Evolutionary conservation across 2,113 vertebrate genomes (phyloP).

Genomic region (Charadrius vociferus): DNA sequence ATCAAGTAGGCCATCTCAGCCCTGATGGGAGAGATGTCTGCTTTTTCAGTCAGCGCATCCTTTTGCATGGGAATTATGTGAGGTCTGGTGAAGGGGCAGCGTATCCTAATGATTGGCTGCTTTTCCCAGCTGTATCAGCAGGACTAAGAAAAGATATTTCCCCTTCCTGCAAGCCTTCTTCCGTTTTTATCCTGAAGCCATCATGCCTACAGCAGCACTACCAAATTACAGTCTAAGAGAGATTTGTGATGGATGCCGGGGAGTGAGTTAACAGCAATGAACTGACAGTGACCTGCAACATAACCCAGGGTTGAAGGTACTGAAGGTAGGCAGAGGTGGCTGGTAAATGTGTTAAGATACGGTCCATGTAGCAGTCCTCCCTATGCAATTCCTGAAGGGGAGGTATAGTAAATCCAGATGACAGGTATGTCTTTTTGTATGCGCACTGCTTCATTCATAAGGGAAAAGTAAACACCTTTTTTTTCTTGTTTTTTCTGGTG

Average conservation of each 20-base stretch:
- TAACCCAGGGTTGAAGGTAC: neutral
- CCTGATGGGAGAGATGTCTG: neutral
- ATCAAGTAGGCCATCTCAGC: neutral
- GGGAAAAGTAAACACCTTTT: neutral
- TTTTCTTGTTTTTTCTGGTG: neutral
- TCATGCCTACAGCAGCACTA: neutral
- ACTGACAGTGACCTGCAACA: neutral
- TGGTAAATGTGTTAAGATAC: neutral
- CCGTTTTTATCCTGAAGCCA: neutral
- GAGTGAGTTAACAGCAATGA: neutral
- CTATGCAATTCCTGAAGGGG: neutral
- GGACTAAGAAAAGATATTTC: neutral
- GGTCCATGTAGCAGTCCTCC: neutral
- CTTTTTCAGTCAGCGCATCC: neutral
- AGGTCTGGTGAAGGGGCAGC: neutral
- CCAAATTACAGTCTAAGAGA: neutral
- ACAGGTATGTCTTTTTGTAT: neutral
- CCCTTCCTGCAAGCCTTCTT: neutral
- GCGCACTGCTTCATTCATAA: neutral
- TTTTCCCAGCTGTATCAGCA: neutral
- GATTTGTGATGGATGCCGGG: neutral
- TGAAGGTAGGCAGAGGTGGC: neutral
- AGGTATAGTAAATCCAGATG: neutral
- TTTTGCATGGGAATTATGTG: neutral
- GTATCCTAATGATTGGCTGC: neutral